These are phyloP conservation scores for Cyprinodon variegatus DNA, from an alignment of 2,113 vertebrate species.

Conservation along the genomic window DNA sequence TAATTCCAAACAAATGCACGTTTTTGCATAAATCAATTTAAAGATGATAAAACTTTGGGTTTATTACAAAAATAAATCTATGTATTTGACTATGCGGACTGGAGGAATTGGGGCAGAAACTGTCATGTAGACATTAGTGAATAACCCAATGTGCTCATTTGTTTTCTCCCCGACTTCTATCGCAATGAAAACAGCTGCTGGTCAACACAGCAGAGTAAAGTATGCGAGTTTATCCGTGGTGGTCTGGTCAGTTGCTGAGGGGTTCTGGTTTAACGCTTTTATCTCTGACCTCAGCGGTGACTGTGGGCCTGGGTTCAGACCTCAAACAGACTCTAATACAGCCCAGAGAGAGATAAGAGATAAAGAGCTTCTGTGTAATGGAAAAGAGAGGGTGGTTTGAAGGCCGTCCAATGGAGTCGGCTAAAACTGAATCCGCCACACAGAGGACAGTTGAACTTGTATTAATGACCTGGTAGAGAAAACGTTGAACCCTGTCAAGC, in stretches of 20 bases:
- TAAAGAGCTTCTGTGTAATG: slow-evolving; percentile 39
- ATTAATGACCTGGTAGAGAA: not conserved
- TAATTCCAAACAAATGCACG: not conserved
- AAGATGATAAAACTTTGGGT: not conserved
- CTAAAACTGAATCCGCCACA: not conserved
- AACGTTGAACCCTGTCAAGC: not conserved
- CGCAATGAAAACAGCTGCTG: not conserved
- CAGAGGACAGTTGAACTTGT: not conserved
- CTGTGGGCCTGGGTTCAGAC: slow-evolving; percentile 24
- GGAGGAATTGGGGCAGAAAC: not conserved
- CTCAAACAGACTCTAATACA: slow-evolving; percentile 15
- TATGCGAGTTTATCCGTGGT: not conserved
- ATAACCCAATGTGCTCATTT: not conserved
- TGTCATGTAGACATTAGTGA: not conserved
- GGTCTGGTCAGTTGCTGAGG: slow-evolving; percentile 18
- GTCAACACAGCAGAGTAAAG: not conserved
- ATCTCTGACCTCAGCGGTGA: slow-evolving; percentile 46
- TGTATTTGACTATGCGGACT: not conserved
- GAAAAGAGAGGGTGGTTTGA: slow-evolving; percentile 21
- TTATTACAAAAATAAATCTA: not conserved
- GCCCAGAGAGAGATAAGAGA: slow-evolving; percentile 8
- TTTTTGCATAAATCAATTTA: not conserved
- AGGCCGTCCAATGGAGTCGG: not conserved
- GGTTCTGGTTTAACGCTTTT: slow-evolving; percentile 13
- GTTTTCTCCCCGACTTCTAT: not conserved